Percentiles rank a stretch among this genome's conserved stretches.
Evolutionary conservation across 2,797 vertebrate genomes (phyloP).

Genomic region (Cottoperca gobio): DNA sequence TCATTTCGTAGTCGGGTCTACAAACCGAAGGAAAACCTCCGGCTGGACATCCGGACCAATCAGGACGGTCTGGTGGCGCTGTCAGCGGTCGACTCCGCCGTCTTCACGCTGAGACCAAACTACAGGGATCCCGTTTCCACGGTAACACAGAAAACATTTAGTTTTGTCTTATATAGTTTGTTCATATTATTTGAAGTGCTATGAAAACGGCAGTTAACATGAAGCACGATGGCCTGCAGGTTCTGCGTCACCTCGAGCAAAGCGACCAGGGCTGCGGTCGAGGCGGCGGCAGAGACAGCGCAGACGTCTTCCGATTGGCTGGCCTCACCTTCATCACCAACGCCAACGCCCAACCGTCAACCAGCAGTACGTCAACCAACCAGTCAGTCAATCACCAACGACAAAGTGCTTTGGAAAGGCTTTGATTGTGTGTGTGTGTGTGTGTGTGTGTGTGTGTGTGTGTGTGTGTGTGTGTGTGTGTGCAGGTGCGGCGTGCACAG

Average conservation of each 20-base stretch:
- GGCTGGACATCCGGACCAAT: slow-evolving; percentile 78
- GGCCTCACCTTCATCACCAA: slow-evolving; percentile 94
- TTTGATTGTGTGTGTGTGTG: no score
- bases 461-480: slow-evolving; percentile 30
- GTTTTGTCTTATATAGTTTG: no score
- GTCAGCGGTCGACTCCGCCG: slow-evolving; percentile 86
- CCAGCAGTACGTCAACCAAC: slow-evolving; percentile 25
- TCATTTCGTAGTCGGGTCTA: slow-evolving; percentile 44
- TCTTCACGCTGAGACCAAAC: slow-evolving; percentile 82
- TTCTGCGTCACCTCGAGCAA: slow-evolving; percentile 85
- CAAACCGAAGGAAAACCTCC: slow-evolving; percentile 83
- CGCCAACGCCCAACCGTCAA: slow-evolving; percentile 81
- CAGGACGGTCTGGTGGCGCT: slow-evolving; percentile 87
- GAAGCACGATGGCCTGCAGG: slow-evolving; percentile 73
- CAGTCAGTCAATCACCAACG: no score
- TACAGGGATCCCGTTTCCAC: slow-evolving; percentile 81
- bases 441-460: neutral
- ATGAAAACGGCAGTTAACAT: slow-evolving; percentile 19
- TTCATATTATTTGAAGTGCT: neutral
- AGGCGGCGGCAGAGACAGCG: slow-evolving; percentile 88
- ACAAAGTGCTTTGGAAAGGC: neutral
- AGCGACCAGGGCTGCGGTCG: slow-evolving; percentile 93
- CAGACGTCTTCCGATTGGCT: slow-evolving; percentile 87
- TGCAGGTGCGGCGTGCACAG: slow-evolving; percentile 83
- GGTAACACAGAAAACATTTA: slow-evolving; percentile 83